A percentile compares a stretch with the other conserved stretches of the same genome.
These are phyloP conservation scores for Bergia sp. DNA, from an alignment of 92 coral and sea anemone genomes.

Conservation along the genomic window DNA sequence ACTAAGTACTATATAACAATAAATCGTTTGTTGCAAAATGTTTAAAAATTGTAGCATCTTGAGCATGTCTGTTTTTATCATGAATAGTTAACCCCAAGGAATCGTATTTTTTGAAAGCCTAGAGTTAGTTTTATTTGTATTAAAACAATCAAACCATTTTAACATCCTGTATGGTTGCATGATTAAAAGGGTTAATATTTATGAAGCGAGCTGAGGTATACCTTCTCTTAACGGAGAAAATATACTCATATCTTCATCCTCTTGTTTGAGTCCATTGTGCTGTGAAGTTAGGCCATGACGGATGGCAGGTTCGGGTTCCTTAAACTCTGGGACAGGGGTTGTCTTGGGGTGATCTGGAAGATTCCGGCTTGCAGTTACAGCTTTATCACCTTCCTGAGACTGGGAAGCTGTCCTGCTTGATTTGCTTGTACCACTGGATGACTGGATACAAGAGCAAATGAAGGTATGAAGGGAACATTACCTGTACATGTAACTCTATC, in stretches of 20 bases:
- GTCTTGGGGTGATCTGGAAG: conserved; percentile 64
- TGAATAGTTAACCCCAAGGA: neutral
- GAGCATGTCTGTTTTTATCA: too few species aligned
- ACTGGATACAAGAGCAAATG: conserved; percentile 7
- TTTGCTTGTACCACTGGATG: conserved; percentile 40
- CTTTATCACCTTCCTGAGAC: conserved; percentile 49
- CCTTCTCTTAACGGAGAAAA: conserved; percentile 99
- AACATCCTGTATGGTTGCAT: too few species aligned
- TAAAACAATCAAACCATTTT: too few species aligned
- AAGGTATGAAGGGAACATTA: neutral
- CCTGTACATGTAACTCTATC: neutral
- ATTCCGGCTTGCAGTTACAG: conserved; percentile 10
- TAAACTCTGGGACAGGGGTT: conserved; percentile 34
- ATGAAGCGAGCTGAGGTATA: neutral
- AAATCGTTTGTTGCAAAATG: too few species aligned
- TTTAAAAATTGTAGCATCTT: too few species aligned
- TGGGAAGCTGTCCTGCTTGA: conserved; percentile 19
- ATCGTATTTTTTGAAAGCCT: neutral
- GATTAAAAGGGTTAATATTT: too few species aligned
- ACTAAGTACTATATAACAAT: too few species aligned
- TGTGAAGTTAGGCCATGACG: conserved; percentile 45
- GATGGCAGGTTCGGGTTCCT: conserved; percentile 34
- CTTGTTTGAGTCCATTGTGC: conserved; percentile 76
- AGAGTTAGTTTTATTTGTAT: too few species aligned
- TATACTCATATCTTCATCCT: conserved; percentile 73